These are phyloP conservation scores for Tinea semifulvella DNA, from an alignment of 2,888 invertebrate genomes.

Conservation along the genomic window DNA sequence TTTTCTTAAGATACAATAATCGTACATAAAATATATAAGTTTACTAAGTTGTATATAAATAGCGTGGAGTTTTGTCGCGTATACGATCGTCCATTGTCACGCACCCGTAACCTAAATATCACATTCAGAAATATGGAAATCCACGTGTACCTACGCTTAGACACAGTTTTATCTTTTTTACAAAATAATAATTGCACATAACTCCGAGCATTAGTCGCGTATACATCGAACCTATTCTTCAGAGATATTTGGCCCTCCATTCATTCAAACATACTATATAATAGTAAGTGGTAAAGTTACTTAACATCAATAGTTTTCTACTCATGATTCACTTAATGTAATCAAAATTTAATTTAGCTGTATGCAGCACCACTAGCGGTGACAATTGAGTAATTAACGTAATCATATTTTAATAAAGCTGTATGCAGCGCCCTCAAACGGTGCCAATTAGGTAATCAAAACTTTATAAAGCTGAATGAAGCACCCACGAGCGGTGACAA, in stretches of 20 bases:
- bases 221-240: constrained; percentile 37
- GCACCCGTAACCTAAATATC: constrained; percentile 64
- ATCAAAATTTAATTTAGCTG: too few relatives aligned
- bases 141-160: constrained; percentile 39
- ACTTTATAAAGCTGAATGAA: too few relatives aligned
- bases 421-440: too few relatives aligned
- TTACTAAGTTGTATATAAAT: constrained; percentile 4
- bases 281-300: too few relatives aligned
- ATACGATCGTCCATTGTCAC: constrained; percentile 21
- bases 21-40: constrained; percentile 59
- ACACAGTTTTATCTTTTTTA: constrained; percentile 47
- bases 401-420: too few relatives aligned
- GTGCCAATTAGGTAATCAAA: too few relatives aligned
- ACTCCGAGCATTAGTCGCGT: constrained; percentile 51
- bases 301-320: too few relatives aligned
- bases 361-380: too few relatives aligned
- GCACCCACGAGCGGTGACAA: too few relatives aligned
- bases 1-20: constrained; percentile 66
- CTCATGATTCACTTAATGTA: too few relatives aligned
- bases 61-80: constrained; percentile 15
- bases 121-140: constrained; percentile 50
- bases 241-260: not conserved
- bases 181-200: constrained; percentile 69
- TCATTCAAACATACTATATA: too few relatives aligned
- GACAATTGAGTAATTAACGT: too few relatives aligned